A percentile compares a stretch with the other conserved stretches of the same genome.
phyloP scores from a whole-genome alignment of 2,888 invertebrate species.

The Scelioninae gen. 1 region DNA sequence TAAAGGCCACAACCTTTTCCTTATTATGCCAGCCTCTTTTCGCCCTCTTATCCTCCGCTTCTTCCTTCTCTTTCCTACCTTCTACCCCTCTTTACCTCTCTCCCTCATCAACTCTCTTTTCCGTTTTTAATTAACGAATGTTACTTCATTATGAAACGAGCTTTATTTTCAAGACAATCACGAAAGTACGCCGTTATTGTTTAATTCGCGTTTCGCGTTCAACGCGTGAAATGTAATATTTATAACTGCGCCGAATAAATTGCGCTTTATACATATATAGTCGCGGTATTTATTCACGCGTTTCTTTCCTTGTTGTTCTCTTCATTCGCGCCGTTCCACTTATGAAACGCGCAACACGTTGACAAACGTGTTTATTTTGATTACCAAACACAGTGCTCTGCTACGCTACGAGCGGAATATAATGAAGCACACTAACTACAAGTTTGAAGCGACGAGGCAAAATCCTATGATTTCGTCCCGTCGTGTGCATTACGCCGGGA shows the following conservation, averaged over 20 bases:
- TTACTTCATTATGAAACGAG: constrained; percentile 45
- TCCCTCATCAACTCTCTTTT: no score
- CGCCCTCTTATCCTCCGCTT: constrained; percentile 13
- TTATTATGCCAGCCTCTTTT: constrained; percentile 36
- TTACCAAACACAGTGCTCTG: constrained; percentile 61
- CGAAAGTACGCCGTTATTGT: constrained; percentile 48
- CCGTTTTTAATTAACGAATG: constrained; percentile 66
- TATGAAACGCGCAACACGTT: constrained; percentile 63
- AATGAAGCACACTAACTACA: constrained; percentile 64
- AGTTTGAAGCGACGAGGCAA: constrained; percentile 41
- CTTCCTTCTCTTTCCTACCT: no score
- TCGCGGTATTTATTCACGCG: constrained; percentile 56
- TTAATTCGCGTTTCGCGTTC: constrained; percentile 51
- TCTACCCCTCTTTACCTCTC: no score
- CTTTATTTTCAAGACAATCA: constrained; percentile 51
- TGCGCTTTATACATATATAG: no score
- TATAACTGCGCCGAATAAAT: constrained; percentile 56
- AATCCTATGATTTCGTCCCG: constrained; percentile 61
- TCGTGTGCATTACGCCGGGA: constrained; percentile 44
- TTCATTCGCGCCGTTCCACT: constrained; percentile 47
- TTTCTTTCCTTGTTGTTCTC: constrained; percentile 62
- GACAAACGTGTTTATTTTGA: constrained; percentile 70
- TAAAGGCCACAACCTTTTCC: constrained; percentile 51
- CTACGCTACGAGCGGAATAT: constrained; percentile 62
- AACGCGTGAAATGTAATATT: constrained; percentile 62